Evolutionary conservation across 2,113 vertebrate genomes (phyloP), one percentile per base, ranked within the genome.

Genomic region (Helogale parvula): DNA sequence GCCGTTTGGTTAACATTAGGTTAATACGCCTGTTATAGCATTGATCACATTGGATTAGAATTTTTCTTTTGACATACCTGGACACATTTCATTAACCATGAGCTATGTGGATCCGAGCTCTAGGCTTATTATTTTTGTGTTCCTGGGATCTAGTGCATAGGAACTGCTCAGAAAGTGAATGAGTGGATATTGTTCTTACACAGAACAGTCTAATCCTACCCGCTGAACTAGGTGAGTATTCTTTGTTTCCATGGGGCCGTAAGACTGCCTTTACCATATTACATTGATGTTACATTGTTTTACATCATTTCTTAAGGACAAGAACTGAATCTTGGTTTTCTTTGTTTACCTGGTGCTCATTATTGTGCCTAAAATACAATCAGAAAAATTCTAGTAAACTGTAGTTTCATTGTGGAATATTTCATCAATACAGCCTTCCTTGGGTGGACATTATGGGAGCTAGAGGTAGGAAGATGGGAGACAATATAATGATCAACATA

Each of bases 51-150:
- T 54, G 16, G 85, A 63, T 83, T 93, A 50, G 52, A 91, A 90
- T 96, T 86, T 85, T 63, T 85, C 25, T 93, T 86, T 92, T 90
- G 80, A 90, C 14, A 2, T 63, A 54, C 47, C 16, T 85, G 35
- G 31, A 66, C 25, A 80, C 27, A 45, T 54, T 93, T 82, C n/a
- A 81, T 14, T 94, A 92, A 54, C 23, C 13, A 13, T 72, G n/a
- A 85, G 14, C 25, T 41, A 3, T 25, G 19, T 41, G 41, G 45
- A 19, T 33, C 12, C 13, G 65, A 86, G 33, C 50, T 60, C 31
- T 89, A 74, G 86, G 41, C 38, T 87, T 41, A 27, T 25, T 94
- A 66, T 65, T 68, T 77, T 90, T 97, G 76, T 82, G 54, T 93
- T 87, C 38, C 27, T 17, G 57, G 31, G n/a, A 66, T 87, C 60